Base-by-base conservation (phyloP, 2,888 invertebrate genomes). In the Chrysolina oricalcia region DNA sequence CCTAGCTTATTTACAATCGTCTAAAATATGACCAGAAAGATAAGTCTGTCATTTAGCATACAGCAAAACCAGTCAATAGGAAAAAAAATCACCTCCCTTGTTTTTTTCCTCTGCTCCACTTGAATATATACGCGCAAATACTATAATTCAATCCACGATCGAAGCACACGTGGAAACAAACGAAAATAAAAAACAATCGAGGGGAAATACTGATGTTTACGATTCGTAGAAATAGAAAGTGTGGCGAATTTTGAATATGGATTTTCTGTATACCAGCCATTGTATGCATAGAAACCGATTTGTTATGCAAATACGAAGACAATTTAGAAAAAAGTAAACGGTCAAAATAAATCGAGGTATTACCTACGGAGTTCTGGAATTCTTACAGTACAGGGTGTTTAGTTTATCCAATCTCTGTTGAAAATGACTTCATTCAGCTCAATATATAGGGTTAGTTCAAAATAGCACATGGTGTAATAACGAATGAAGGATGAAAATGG, bases 101-200 rank as follows among this genome's bases (percentile, higher is more conserved):
- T 48, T 48, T 48, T n/a, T 48, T 9, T 17, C 35, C 8, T 35
- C 4, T 8, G 35, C 27, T 27, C 2, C 27, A 27, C 27, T 2
- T 19, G 17, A 21, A 53, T 53, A 53, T 21, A 11, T 19, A 53
- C 17, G 13, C 50, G 50, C 17, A 21, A 53, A 19, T 9, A 5
- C 19, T 21, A 53, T 53, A 15, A 43, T 43, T 2, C 53, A 53
- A 53, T 53, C 11, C 21, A n/a, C n/a, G 9, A 19, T 19, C 53
- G 53, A 11, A 19, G 53, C 27, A 27, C 59, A 59, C 59, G 59
- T 59, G 59, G 59, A 59, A 59, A 59, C 59, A 35, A 59, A 27
- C 8, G 27, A 13, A 35, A n/a, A 17, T n/a, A 27, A 59, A 59
- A 15, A 46, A 59, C 59, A 59, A 59, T 59, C 59, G 27, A 59